phyloP scores from a whole-genome alignment of 2,888 invertebrate species.

The Graphium colonna region DNA sequence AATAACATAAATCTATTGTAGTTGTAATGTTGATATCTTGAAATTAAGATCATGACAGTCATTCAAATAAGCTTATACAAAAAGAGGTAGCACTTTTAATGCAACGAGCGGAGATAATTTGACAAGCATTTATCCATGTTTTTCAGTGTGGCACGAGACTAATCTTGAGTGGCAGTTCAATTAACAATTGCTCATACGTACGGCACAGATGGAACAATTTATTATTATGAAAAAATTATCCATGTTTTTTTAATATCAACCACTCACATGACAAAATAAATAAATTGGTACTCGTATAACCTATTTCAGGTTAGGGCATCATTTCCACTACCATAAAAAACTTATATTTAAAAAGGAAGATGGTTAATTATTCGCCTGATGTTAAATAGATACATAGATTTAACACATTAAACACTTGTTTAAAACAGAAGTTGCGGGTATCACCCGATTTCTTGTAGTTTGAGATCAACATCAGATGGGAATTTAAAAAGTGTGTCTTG shows the following conservation, averaged over 20 bases:
- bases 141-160: neutral
- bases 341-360: too few species aligned
- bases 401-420: too few species aligned
- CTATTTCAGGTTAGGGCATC: too few species aligned
- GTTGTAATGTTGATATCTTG: neutral
- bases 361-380: neutral
- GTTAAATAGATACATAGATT: neutral
- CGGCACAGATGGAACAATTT: slow-evolving; percentile 2
- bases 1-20: too few species aligned
- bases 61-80: neutral
- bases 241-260: slow-evolving; percentile 2
- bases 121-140: slow-evolving; percentile 13
- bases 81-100: neutral
- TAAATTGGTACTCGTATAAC: too few species aligned
- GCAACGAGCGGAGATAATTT: slow-evolving; percentile 16
- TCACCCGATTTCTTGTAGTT: too few species aligned
- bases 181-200: slow-evolving; percentile 8
- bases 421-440: neutral
- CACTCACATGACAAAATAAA: slow-evolving; percentile 9
- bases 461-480: too few species aligned
- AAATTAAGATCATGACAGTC: neutral
- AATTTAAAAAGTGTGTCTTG: too few species aligned
- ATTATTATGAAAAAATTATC: too few species aligned
- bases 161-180: slow-evolving; percentile 18
- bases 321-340: too few species aligned